These are phyloP conservation scores for Nomada goodeniana DNA, from an alignment of 2,888 invertebrate species.

Conservation along the genomic window DNA sequence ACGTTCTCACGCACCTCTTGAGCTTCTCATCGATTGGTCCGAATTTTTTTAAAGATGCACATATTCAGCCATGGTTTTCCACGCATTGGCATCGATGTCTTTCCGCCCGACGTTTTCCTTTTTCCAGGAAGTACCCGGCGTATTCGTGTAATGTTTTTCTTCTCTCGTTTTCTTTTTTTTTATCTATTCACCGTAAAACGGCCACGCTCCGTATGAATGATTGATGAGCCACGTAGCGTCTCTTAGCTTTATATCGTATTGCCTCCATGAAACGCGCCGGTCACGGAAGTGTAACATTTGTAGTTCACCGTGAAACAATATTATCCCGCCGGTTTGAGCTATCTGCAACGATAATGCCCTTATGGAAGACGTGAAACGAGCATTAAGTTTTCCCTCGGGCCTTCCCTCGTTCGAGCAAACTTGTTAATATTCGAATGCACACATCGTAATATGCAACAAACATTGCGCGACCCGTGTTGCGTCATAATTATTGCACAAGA, in stretches of 20 bases:
- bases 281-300: slow-evolving; percentile 42
- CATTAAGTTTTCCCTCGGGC: too few relatives aligned
- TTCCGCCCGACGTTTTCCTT: neutral
- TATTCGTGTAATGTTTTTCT: neutral
- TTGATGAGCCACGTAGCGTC: slow-evolving; percentile 37
- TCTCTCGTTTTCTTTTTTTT: neutral
- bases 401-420: too few relatives aligned
- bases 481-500: too few relatives aligned
- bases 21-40: too few relatives aligned
- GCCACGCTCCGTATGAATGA: slow-evolving; percentile 37
- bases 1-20: too few relatives aligned
- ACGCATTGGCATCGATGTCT: too few relatives aligned
- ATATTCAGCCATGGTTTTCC: too few relatives aligned
- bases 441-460: too few relatives aligned
- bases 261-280: slow-evolving; percentile 33
- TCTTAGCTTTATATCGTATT: slow-evolving; percentile 36
- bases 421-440: neutral
- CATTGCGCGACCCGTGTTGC: too few relatives aligned
- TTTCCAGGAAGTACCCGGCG: neutral
- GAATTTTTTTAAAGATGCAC: too few relatives aligned
- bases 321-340: slow-evolving; percentile 33
- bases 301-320: slow-evolving; percentile 38
- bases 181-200: slow-evolving; percentile 4
- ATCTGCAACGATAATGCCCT: slow-evolving; percentile 2
- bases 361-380: neutral